Percentiles rank a stretch among this genome's conserved stretches.
phyloP scores from a whole-genome alignment of 2,888 invertebrate species.

The Troides helena region DNA sequence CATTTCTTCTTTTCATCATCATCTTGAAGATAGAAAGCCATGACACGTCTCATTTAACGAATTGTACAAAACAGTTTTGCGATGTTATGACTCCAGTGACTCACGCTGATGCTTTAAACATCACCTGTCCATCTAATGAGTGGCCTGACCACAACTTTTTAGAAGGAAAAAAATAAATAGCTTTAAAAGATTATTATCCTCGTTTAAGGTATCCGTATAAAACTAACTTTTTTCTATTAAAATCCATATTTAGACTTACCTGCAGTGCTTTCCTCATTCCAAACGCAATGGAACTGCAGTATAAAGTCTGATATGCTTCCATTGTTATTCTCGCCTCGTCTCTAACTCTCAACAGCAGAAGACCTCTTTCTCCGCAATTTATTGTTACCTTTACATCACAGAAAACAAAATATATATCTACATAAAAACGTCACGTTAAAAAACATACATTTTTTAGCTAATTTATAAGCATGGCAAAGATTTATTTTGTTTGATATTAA shows the following conservation, averaged over 20 bases:
- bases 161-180: no score
- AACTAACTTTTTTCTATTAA: not conserved
- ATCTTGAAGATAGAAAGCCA: not conserved
- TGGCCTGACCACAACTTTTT: no score
- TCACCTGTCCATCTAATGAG: no score
- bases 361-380: constrained; percentile 97
- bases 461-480: no score
- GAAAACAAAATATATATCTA: no score
- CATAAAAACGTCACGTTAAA: no score
- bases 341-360: constrained; percentile 93
- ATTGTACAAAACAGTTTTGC: not conserved
- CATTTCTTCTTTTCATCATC: not conserved
- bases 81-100: no score
- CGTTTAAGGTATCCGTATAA: no score
- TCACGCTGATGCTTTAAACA: no score
- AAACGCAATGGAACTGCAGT: constrained; percentile 98
- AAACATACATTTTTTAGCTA: no score
- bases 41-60: not conserved
- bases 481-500: no score
- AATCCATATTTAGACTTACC: constrained; percentile 57
- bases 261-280: constrained; percentile 98
- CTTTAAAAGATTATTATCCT: no score
- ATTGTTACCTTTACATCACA: constrained; percentile 90
- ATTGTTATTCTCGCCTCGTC: constrained; percentile 98
- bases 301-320: constrained; percentile 96